phyloP scores from a whole-genome alignment of 2,113 vertebrate genomes.

The Hyaena hyaena region DNA sequence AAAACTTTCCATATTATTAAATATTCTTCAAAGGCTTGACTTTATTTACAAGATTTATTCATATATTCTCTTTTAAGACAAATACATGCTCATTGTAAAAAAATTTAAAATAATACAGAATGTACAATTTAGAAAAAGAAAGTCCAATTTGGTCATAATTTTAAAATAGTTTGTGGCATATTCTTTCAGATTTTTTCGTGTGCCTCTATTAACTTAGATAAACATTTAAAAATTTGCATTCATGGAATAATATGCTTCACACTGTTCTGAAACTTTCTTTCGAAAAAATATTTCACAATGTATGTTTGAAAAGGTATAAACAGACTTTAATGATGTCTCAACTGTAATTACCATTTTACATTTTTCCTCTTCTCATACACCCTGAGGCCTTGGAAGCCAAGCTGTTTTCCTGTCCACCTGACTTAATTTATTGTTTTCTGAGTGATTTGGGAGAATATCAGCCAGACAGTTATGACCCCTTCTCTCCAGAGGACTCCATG shows the following conservation, averaged over 20 bases:
- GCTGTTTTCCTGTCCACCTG: not conserved
- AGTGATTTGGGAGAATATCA: not conserved
- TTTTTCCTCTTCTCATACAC: not conserved
- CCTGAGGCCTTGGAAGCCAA: not conserved
- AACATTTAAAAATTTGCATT: not conserved
- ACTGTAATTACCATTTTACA: not conserved
- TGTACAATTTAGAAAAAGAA: not conserved
- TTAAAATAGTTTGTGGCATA: not conserved
- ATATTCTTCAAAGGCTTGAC: not conserved
- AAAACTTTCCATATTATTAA: not conserved
- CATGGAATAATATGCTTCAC: not conserved
- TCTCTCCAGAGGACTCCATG: not conserved
- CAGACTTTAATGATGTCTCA: not conserved
- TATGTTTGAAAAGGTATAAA: slow-evolving; percentile 40
- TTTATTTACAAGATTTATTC: not conserved
- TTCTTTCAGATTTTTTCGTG: not conserved
- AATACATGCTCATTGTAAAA: not conserved
- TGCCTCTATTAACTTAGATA: not conserved
- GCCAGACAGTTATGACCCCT: not conserved
- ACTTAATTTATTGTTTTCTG: not conserved
- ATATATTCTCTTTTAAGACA: not conserved
- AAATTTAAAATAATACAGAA: not conserved
- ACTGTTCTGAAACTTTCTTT: not conserved
- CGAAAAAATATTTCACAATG: not conserved
- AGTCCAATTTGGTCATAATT: not conserved